These are phyloP conservation scores for Mythimna pallens DNA, from an alignment of 2,888 invertebrate genomes.

Conservation along the genomic window DNA sequence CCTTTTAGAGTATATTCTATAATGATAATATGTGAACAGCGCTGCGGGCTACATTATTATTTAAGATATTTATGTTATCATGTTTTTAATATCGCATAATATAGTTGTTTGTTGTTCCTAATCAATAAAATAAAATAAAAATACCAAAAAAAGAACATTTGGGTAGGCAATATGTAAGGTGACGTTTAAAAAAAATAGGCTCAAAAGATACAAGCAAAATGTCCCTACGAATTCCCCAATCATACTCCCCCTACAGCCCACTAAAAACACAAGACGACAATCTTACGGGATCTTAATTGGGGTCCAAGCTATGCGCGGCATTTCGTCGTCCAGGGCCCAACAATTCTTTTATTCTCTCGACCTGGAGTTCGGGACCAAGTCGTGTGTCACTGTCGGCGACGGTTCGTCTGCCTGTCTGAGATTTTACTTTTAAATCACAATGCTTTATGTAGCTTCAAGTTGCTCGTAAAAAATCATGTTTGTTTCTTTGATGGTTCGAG, in stretches of 20 bases:
- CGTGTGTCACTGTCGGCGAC: constrained; percentile 72
- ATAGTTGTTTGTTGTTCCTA: no score
- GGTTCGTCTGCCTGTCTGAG: constrained; percentile 68
- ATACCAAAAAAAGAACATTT: no score
- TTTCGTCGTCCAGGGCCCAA: constrained; percentile 64
- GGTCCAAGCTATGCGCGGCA: constrained; percentile 80
- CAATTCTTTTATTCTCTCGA: constrained; percentile 66
- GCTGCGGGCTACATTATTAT: no score
- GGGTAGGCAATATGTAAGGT: no score
- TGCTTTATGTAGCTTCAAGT: constrained; percentile 67
- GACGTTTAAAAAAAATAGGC: neutral
- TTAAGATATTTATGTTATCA: no score
- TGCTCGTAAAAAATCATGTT: constrained; percentile 72
- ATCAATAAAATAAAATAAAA: no score
- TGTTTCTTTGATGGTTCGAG: constrained; percentile 68
- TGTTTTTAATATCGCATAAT: no score
- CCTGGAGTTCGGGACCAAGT: constrained; percentile 39
- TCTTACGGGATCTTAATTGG: constrained; percentile 88
- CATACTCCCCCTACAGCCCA: constrained; percentile 25
- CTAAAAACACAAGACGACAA: constrained; percentile 80
- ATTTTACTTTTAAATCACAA: constrained; percentile 75
- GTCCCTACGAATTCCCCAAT: neutral
- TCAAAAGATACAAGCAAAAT: neutral
- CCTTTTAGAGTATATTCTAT: no score
- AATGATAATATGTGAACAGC: no score